phyloP scores from a whole-genome alignment of 2,888 invertebrate genomes.

The Ecliptopera silaceata region DNA sequence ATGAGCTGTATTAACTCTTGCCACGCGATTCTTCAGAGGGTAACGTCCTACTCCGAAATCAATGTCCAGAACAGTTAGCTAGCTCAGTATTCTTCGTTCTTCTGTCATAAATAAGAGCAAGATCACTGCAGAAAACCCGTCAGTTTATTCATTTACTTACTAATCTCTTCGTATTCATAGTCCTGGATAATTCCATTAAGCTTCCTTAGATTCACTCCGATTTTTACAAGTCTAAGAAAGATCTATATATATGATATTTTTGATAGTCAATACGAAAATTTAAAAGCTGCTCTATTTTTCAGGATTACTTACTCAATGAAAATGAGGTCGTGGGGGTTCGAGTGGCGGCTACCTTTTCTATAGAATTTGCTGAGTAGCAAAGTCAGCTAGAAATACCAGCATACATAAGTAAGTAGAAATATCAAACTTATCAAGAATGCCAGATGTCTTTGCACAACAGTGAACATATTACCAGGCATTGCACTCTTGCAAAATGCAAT shows the following conservation, averaged over 20 bases:
- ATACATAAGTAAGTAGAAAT: constrained; percentile 4
- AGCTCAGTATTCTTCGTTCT: too few species aligned
- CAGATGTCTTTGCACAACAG: constrained; percentile 6
- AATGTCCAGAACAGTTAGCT: too few species aligned
- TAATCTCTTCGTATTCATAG: too few species aligned
- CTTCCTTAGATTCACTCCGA: too few species aligned
- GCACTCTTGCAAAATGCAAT: not conserved
- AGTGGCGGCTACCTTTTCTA: not conserved
- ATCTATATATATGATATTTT: too few species aligned
- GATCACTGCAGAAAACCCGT: too few species aligned
- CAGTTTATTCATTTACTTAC: too few species aligned
- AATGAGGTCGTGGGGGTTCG: not conserved
- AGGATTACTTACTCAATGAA: not conserved
- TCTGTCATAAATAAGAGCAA: too few species aligned
- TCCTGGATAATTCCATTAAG: too few species aligned
- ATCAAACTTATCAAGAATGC: constrained; percentile 1
- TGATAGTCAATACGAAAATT: too few species aligned
- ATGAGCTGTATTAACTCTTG: constrained; percentile 57
- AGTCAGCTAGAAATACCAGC: constrained; percentile 5
- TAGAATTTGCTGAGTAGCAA: not conserved
- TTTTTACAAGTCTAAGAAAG: too few species aligned
- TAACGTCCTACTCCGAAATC: not conserved
- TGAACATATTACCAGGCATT: not conserved
- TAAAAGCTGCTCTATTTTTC: not conserved
- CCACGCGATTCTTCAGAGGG: constrained; percentile 37